phyloP scores from a whole-genome alignment of 2,113 vertebrate genomes.

The Pristiophorus japonicus region DNA sequence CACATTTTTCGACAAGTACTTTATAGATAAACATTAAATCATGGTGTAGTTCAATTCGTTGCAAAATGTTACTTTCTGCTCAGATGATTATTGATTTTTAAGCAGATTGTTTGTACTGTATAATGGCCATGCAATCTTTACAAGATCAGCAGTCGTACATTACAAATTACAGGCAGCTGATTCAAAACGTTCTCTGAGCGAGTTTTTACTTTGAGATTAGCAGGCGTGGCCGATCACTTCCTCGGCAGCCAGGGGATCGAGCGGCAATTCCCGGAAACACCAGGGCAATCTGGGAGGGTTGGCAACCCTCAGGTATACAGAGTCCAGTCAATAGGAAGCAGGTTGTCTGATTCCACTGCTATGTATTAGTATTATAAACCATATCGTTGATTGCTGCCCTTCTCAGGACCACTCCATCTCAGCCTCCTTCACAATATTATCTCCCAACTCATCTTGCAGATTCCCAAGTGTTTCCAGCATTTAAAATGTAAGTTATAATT shows the following conservation, averaged over 20 bases:
- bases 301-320: not conserved
- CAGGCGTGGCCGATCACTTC: not conserved
- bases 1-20: not conserved
- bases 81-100: not conserved
- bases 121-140: not conserved
- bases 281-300: not conserved
- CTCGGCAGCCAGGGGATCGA: not conserved
- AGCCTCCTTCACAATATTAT: not conserved
- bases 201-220: not conserved
- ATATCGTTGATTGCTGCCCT: not conserved
- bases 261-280: not conserved
- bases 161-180: not conserved
- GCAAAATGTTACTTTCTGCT: not conserved
- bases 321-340: not conserved
- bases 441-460: not conserved
- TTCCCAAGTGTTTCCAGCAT: not conserved
- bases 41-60: not conserved
- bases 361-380: not conserved
- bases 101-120: not conserved
- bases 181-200: not conserved
- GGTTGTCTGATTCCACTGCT: not conserved
- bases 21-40: not conserved
- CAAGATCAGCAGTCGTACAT: not conserved
- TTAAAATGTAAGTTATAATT: too few species aligned
- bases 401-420: not conserved